Evolutionary conservation across 2,113 vertebrate genomes (phyloP).

Genomic region (Diadophis punctatus): DNA sequence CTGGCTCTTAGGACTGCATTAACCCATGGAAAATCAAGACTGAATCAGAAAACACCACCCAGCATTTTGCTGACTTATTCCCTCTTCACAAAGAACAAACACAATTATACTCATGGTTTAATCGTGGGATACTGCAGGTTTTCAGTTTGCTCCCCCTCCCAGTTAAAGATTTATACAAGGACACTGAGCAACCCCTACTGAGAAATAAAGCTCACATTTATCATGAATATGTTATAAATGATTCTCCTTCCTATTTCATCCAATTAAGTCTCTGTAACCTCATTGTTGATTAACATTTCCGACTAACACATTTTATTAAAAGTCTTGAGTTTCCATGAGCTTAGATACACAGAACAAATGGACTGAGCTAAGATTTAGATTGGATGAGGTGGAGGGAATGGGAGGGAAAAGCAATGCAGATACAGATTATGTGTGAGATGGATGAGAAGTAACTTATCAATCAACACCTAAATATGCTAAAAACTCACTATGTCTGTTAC

Average conservation of each 20-base stretch:
- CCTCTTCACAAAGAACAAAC: not conserved
- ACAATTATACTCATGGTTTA: not conserved
- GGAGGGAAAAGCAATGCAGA: not conserved
- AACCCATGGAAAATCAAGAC: not conserved
- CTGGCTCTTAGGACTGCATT: not conserved
- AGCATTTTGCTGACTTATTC: not conserved
- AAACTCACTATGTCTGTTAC: not conserved
- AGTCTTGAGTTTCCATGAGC: no score
- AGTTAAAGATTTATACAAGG: not conserved
- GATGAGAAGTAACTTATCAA: not conserved
- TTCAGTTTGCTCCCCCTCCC: not conserved
- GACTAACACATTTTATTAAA: no score
- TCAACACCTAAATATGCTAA: not conserved
- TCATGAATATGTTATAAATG: not conserved
- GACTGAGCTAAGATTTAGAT: no score
- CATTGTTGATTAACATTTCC: no score
- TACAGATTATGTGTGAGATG: not conserved
- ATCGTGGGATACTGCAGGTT: not conserved
- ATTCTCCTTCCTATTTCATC: not conserved
- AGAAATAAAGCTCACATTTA: not conserved
- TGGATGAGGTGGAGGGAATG: no score
- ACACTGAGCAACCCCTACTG: not conserved
- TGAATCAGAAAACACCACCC: not conserved
- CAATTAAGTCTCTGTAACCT: not conserved
- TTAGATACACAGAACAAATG: no score